Evolutionary conservation across 2,797 vertebrate species (phyloP).

Genomic region (Anabacerthia variegaticeps): DNA sequence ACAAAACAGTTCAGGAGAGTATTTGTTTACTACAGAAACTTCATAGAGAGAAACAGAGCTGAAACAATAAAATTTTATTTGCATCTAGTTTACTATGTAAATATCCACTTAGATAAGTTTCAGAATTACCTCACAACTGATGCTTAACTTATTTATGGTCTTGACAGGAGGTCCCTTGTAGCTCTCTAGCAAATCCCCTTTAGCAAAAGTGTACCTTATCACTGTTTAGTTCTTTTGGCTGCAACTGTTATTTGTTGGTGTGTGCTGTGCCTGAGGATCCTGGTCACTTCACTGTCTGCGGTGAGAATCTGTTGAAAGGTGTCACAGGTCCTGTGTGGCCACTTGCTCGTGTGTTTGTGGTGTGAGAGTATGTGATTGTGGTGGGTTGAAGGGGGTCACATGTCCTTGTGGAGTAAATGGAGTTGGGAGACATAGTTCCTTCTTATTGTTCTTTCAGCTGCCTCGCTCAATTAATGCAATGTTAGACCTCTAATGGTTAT

Average conservation of each 20-base stretch:
- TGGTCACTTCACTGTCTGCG: neutral
- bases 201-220: neutral
- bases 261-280: neutral
- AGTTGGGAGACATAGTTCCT: neutral
- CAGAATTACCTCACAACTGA: neutral
- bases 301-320: neutral
- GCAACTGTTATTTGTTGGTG: rapidly evolving
- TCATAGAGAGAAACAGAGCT: neutral
- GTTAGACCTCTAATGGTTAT: neutral
- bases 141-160: neutral
- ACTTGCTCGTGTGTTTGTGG: neutral
- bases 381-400: neutral
- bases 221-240: neutral
- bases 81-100: neutral
- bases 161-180: neutral
- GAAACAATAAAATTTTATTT: neutral
- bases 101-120: neutral
- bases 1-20: neutral
- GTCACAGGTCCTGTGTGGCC: neutral
- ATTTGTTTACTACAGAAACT: neutral
- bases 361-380: neutral
- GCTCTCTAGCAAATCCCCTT: neutral
- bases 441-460: neutral
- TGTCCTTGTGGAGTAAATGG: neutral
- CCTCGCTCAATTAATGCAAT: neutral